Evolutionary conservation across 2,888 invertebrate species (phyloP).

Genomic region (Anorthoa munda): DNA sequence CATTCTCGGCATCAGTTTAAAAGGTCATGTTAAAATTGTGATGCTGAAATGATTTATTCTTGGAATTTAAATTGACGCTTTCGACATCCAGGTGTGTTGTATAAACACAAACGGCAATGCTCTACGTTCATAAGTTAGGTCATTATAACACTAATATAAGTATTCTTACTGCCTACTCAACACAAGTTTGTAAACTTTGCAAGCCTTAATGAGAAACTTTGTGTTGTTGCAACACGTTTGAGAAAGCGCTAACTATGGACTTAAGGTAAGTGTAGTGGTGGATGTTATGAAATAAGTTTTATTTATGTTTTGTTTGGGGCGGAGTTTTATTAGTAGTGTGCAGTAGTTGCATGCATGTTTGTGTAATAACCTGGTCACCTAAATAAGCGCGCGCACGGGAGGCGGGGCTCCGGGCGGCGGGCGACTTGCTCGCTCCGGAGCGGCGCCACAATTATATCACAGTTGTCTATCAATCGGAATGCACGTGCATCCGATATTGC

Average conservation of each 20-base stretch:
- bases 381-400: slow-evolving; percentile 50
- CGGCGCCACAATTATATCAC: slow-evolving; percentile 22
- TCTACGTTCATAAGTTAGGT: not conserved
- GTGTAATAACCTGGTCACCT: slow-evolving; percentile 16
- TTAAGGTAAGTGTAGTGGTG: not conserved
- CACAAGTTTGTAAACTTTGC: slow-evolving; percentile 5
- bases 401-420: slow-evolving; percentile 43
- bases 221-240: not conserved
- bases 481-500: slow-evolving; percentile 30
- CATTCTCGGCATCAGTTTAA: no score
- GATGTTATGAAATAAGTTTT: slow-evolving; percentile 2
- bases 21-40: not conserved
- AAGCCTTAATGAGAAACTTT: not conserved
- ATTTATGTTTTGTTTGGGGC: slow-evolving; percentile 28
- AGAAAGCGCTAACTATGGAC: not conserved
- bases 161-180: no score
- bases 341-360: slow-evolving; percentile 18
- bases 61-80: not conserved
- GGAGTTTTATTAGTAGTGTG: slow-evolving; percentile 37
- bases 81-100: not conserved
- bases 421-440: slow-evolving; percentile 7
- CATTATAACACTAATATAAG: not conserved
- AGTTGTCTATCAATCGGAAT: slow-evolving; percentile 24
- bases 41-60: not conserved
- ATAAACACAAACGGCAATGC: not conserved